Percentiles rank a stretch among this genome's conserved stretches.
These are phyloP conservation scores for Verasper variegatus DNA, from an alignment of 2,113 vertebrate species.

Conservation along the genomic window DNA sequence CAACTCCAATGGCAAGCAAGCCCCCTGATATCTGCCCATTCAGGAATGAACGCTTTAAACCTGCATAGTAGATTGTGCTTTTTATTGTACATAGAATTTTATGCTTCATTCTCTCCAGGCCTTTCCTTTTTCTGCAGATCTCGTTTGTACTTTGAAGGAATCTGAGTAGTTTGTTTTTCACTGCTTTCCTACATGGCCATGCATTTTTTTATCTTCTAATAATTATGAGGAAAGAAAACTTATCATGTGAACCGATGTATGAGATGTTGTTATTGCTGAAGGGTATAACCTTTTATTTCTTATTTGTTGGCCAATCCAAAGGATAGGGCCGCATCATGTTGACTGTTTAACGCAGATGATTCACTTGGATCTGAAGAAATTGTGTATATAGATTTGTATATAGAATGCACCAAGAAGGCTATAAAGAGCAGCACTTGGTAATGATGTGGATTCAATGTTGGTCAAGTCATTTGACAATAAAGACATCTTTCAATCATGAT, in stretches of 20 bases:
- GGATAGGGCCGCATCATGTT: conserved; percentile 57
- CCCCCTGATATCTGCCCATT: conserved; percentile 28
- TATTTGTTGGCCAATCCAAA: conserved; percentile 71
- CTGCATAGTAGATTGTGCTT: conserved; percentile 65
- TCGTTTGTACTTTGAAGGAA: conserved; percentile 57
- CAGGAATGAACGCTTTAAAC: conserved; percentile 51
- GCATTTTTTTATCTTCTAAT: conserved; percentile 53
- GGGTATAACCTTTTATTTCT: conserved; percentile 72
- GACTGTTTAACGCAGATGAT: conserved; percentile 35
- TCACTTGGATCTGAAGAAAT: conserved; percentile 46
- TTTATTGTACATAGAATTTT: conserved; percentile 77
- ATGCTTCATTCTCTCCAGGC: conserved; percentile 53
- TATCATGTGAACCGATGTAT: conserved; percentile 59
- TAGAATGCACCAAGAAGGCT: conserved; percentile 62
- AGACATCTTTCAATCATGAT: conserved; percentile 44
- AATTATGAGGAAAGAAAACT: conserved; percentile 29
- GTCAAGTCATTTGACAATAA: conserved; percentile 69
- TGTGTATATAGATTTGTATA: conserved; percentile 78
- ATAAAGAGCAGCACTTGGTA: conserved; percentile 56
- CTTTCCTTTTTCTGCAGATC: conserved; percentile 52
- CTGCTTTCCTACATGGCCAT: conserved; percentile 46
- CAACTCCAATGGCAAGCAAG: conserved; percentile 1
- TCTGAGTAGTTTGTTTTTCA: conserved; percentile 51
- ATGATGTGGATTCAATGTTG: conserved; percentile 44
- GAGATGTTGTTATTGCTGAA: conserved; percentile 57